Evolutionary conservation across 1,140 invertebrate species (phyloP).

Genomic region (Zaprionus camerounensis): DNA sequence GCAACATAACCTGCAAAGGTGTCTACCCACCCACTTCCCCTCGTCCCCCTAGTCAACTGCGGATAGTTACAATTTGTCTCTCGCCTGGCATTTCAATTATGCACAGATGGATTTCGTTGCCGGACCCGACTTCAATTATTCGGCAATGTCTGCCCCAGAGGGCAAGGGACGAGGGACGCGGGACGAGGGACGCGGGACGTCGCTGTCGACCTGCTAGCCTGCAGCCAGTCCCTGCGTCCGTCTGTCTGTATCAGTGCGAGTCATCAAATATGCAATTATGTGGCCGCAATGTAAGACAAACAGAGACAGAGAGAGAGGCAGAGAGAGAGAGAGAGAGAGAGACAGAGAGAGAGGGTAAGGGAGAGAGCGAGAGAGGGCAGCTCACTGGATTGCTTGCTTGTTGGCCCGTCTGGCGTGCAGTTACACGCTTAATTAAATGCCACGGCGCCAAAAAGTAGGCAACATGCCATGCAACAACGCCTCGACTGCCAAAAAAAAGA

Average conservation of each 20-base stretch:
- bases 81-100: conserved; percentile 47
- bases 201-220: no score
- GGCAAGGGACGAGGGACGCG: not conserved
- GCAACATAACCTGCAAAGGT: conserved; percentile 2
- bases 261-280: conserved; percentile 56
- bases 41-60: not conserved
- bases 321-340: conserved; percentile 20
- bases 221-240: not conserved
- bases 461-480: conserved; percentile 59
- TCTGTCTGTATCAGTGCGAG: conserved; percentile 16
- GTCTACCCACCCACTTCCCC: no score
- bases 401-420: conserved; percentile 50
- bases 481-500: not conserved
- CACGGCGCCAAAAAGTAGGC: conserved; percentile 63
- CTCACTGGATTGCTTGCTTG: conserved; percentile 19
- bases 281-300: conserved; percentile 33
- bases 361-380: not conserved
- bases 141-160: conserved; percentile 1
- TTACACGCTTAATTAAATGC: conserved; percentile 82
- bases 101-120: conserved; percentile 39
- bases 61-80: conserved; percentile 22
- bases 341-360: not conserved
- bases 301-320: not conserved
- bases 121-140: conserved; percentile 30
- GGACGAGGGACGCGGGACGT: not conserved